phyloP scores from a whole-genome alignment of 1,140 invertebrate species.

The Penaeus chinensis region DNA sequence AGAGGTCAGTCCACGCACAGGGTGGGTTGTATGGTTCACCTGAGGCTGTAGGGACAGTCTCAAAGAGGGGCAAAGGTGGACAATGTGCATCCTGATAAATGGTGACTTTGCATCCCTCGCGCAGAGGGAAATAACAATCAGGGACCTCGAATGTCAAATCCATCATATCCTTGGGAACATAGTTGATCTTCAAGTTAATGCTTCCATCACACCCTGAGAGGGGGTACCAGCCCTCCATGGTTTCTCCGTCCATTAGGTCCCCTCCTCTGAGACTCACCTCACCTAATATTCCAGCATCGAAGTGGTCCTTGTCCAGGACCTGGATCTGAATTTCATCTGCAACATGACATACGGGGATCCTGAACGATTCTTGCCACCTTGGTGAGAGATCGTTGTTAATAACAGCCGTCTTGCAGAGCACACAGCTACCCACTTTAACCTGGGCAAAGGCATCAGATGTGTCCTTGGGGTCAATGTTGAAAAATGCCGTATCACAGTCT shows the following conservation, averaged over 20 bases:
- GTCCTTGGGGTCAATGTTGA: conserved; percentile 64
- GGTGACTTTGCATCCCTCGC: conserved; percentile 54
- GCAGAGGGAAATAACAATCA: conserved; percentile 63
- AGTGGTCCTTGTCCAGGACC: conserved; percentile 64
- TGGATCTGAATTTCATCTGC: conserved; percentile 57
- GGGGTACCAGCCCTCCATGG: conserved; percentile 63
- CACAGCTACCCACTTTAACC: conserved; percentile 57
- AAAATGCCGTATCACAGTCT: conserved; percentile 64
- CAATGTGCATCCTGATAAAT: conserved; percentile 64
- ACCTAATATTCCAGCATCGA: conserved; percentile 58
- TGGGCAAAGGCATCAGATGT: conserved; percentile 64
- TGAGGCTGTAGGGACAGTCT: conserved; percentile 51
- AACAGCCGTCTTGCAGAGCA: conserved; percentile 64
- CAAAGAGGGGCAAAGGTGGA: conserved; percentile 60
- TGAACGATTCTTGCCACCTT: conserved; percentile 63
- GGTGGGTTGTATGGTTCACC: conserved; percentile 56
- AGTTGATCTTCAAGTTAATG: conserved; percentile 61
- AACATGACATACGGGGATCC: conserved; percentile 62
- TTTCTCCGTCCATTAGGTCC: conserved; percentile 62
- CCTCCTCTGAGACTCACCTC: conserved; percentile 55
- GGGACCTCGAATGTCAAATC: conserved; percentile 60
- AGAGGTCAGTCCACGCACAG: conserved; percentile 64
- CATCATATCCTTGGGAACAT: conserved; percentile 62
- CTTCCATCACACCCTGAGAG: conserved; percentile 60
- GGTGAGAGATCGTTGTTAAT: conserved; percentile 63